phyloP scores from a whole-genome alignment of 2,888 invertebrate species.

The Dendrolimus houi region DNA sequence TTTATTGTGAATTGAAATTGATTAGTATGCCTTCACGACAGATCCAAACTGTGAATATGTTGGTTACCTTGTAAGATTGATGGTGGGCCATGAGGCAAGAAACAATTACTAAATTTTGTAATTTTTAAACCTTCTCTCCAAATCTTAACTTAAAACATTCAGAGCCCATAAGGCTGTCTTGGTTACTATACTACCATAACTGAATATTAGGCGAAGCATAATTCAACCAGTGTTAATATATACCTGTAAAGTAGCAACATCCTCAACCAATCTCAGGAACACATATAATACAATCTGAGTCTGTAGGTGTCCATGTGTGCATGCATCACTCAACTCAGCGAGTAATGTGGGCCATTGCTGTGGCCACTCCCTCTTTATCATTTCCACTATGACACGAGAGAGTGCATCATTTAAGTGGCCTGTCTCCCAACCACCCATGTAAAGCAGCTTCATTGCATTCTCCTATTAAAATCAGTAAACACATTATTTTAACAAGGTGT shows the following conservation, averaged over 20 bases:
- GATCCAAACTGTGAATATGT: no score
- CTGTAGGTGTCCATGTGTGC: slow-evolving; percentile 88
- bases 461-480: slow-evolving; percentile 65
- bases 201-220: no score
- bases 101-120: no score
- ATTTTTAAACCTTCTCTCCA: no score
- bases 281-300: slow-evolving; percentile 93
- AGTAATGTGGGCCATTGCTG: slow-evolving; percentile 95
- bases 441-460: slow-evolving; percentile 90
- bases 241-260: slow-evolving; percentile 92
- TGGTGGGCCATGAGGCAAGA: no score
- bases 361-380: slow-evolving; percentile 98
- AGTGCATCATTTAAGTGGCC: slow-evolving; percentile 90
- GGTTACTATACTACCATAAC: no score
- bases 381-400: slow-evolving; percentile 95
- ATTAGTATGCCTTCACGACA: no score
- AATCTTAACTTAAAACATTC: no score
- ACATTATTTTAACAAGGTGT: neutral
- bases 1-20: no score
- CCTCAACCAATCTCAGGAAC: slow-evolving; percentile 93
- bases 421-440: slow-evolving; percentile 85
- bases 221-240: slow-evolving; percentile 7
- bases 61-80: no score
- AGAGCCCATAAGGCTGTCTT: no score
- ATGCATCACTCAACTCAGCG: slow-evolving; percentile 88